Conservation (phyloP, 2,113 vertebrate genomes). For the Sander vitreus region DNA sequence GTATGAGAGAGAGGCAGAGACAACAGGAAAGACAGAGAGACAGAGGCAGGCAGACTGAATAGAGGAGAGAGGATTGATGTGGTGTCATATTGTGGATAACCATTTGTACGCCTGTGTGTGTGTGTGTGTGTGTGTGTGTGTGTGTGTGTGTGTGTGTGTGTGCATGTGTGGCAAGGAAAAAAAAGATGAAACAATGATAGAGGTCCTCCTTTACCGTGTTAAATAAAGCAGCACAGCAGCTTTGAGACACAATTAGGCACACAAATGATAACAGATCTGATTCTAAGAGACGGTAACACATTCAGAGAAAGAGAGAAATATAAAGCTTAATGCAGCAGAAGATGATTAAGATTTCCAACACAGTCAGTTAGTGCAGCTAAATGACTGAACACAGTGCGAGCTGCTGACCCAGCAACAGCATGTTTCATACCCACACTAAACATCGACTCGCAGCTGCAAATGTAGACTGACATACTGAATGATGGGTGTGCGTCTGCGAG, state of each 20-base stretch:
- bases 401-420: slow-evolving; percentile 69
- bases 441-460: slow-evolving; percentile 48
- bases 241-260: slow-evolving; percentile 20
- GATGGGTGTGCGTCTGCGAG: slow-evolving; percentile 3
- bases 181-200: slow-evolving; percentile 7
- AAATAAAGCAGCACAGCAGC: neutral
- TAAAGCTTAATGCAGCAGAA: slow-evolving; percentile 32
- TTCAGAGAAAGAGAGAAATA: slow-evolving; percentile 26
- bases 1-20: slow-evolving; percentile 61
- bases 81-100: slow-evolving; percentile 64
- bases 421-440: slow-evolving; percentile 57
- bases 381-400: slow-evolving; percentile 51
- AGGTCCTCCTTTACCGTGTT: slow-evolving; percentile 13
- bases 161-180: slow-evolving; percentile 24
- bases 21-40: slow-evolving; percentile 59
- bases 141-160: neutral
- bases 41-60: slow-evolving; percentile 33
- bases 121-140: too few species aligned
- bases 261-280: slow-evolving; percentile 8
- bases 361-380: slow-evolving; percentile 55
- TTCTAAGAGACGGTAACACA: slow-evolving; percentile 30
- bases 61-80: slow-evolving; percentile 43
- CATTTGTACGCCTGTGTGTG: slow-evolving; percentile 10
- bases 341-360: slow-evolving; percentile 48
- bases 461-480: slow-evolving; percentile 33